Conservation (phyloP, 2,888 invertebrate species). For the Cyaniris semiargus region DNA sequence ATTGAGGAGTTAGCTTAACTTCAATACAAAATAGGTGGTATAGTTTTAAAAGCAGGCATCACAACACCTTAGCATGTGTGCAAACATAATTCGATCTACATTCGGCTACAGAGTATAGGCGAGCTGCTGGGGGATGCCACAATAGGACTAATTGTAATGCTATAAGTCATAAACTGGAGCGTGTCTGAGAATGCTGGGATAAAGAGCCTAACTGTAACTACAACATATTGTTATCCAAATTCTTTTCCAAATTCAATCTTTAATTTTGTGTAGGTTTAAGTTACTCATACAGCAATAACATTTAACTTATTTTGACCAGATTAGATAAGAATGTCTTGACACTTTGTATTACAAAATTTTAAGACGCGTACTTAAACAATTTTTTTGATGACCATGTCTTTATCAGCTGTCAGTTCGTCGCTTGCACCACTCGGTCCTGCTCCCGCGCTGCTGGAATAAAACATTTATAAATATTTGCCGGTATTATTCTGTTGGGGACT, state of each 20-base stretch:
- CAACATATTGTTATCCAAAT: neutral
- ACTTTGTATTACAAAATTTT: neutral
- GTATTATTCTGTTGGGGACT: slow-evolving; percentile 57
- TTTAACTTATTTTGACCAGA: neutral
- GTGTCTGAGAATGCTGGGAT: slow-evolving; percentile 28
- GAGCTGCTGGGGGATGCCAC: slow-evolving; percentile 52
- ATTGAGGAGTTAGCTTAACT: neutral
- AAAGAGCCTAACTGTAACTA: neutral
- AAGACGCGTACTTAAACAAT: neutral
- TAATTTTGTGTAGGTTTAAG: neutral
- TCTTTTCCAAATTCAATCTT: neutral
- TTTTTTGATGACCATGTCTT: neutral
- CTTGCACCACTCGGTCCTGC: slow-evolving; percentile 44
- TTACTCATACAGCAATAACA: neutral
- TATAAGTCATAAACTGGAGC: slow-evolving; percentile 42
- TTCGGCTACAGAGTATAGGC: slow-evolving; percentile 45
- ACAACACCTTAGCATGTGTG: slow-evolving; percentile 56
- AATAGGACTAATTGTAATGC: slow-evolving; percentile 60
- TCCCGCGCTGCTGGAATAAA: slow-evolving; percentile 63
- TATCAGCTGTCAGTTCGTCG: slow-evolving; percentile 35
- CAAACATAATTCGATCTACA: slow-evolving; percentile 68
- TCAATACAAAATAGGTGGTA: slow-evolving; percentile 35
- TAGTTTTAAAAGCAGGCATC: slow-evolving; percentile 30
- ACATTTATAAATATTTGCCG: slow-evolving; percentile 79
- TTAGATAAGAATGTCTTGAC: neutral